phyloP scores from a whole-genome alignment of 2,113 vertebrate species.

The Scomber scombrus region DNA sequence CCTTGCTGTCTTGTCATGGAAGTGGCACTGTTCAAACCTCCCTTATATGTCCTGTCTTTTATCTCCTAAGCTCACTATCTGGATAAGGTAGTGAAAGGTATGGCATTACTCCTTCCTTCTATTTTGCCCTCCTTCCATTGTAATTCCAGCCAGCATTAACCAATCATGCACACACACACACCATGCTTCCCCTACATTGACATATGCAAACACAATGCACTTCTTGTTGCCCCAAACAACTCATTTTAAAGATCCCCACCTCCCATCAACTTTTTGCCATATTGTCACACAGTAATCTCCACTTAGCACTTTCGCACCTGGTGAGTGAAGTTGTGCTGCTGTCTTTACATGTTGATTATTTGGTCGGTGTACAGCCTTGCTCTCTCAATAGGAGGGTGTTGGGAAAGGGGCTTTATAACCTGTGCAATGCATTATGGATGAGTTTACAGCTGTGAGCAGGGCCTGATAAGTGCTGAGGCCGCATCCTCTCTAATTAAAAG shows the following conservation, averaged over 20 bases:
- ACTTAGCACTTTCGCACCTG: constrained; percentile 80
- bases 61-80: constrained; percentile 99
- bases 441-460: constrained; percentile 72
- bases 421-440: constrained; percentile 80
- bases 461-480: constrained; percentile 78
- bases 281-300: constrained; percentile 68
- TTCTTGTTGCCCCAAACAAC: constrained; percentile 33
- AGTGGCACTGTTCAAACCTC: constrained; percentile 89
- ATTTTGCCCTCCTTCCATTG: constrained; percentile 72
- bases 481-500: constrained; percentile 83
- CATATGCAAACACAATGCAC: constrained; percentile 56
- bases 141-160: constrained; percentile 69
- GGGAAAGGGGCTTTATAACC: constrained; percentile 68
- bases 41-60: constrained; percentile 99
- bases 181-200: constrained; percentile 59
- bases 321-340: constrained; percentile 63
- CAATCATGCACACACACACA: constrained; percentile 64
- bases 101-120: constrained; percentile 92
- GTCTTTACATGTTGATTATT: constrained; percentile 43
- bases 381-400: constrained; percentile 50
- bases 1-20: constrained; percentile 82
- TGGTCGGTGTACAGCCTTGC: constrained; percentile 51
- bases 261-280: constrained; percentile 71
- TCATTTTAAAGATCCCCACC: constrained; percentile 58
- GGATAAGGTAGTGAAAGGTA: constrained; percentile 99